These are phyloP conservation scores for Augochlora pura DNA, from an alignment of 1,140 invertebrate species.

Conservation along the genomic window DNA sequence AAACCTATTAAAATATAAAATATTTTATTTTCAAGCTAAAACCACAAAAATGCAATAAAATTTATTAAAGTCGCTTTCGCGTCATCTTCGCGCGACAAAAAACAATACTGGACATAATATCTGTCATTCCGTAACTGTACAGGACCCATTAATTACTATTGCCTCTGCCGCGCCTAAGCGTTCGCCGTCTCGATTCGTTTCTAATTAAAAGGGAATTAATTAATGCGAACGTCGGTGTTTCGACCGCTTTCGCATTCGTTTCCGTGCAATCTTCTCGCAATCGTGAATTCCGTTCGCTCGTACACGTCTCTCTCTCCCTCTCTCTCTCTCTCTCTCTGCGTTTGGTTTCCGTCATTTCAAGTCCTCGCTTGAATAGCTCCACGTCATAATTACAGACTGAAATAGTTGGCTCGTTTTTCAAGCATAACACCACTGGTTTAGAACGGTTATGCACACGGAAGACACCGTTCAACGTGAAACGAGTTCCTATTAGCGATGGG, in stretches of 20 bases:
- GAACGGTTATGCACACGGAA: slow-evolving; percentile 62
- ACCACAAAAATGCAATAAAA: too few relatives aligned
- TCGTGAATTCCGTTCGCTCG: slow-evolving; percentile 13
- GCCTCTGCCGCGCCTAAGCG: too few relatives aligned
- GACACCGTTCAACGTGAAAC: slow-evolving; percentile 47
- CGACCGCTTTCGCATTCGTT: background rate
- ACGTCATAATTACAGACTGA: slow-evolving; percentile 44
- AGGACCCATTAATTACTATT: too few relatives aligned
- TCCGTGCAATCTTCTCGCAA: slow-evolving; percentile 16
- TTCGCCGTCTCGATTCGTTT: slow-evolving; percentile 2
- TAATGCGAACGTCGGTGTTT: slow-evolving; percentile 12
- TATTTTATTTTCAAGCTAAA: too few relatives aligned
- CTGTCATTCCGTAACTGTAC: background rate
- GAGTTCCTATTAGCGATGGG: slow-evolving; percentile 43
- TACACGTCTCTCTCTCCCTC: too few relatives aligned
- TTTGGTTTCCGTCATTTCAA: slow-evolving; percentile 39
- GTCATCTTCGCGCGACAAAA: too few relatives aligned
- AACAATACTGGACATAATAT: background rate
- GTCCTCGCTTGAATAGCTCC: slow-evolving; percentile 46
- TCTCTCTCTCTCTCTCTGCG: slow-evolving; percentile 23
- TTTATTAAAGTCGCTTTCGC: too few relatives aligned
- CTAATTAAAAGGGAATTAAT: slow-evolving; percentile 43
- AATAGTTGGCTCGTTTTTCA: slow-evolving; percentile 48
- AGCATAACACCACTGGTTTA: slow-evolving; percentile 49
- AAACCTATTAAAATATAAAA: too few relatives aligned